Evolutionary conservation across 2,113 vertebrate genomes (phyloP).

Genomic region (Physeter macrocephalus): DNA sequence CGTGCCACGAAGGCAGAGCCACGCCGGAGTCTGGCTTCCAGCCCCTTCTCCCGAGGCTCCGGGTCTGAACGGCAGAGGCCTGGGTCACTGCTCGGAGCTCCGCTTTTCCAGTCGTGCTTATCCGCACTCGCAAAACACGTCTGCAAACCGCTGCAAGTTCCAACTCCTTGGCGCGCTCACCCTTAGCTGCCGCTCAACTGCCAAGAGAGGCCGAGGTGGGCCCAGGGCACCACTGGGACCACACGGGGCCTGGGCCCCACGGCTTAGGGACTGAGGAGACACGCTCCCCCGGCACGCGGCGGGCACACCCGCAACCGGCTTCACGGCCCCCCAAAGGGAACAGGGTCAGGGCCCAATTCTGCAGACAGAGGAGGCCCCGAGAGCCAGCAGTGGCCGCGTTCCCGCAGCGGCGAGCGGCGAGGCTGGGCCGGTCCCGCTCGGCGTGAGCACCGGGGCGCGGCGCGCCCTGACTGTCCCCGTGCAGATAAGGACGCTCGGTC

Average conservation of each 20-base stretch:
- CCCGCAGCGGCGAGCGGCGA: background rate
- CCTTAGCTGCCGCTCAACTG: background rate
- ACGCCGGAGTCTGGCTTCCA: background rate
- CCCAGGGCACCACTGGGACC: background rate
- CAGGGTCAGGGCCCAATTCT: background rate
- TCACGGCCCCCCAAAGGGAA: background rate
- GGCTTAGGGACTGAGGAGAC: background rate
- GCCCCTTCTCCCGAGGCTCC: background rate
- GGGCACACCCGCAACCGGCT: background rate
- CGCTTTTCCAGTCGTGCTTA: background rate
- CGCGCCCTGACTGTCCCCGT: background rate
- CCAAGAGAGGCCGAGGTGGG: background rate
- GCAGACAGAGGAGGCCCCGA: background rate
- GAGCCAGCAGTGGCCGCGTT: accelerated
- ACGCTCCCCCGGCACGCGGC: background rate
- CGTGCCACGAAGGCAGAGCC: background rate
- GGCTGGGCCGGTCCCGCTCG: accelerated
- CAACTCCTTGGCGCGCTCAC: background rate
- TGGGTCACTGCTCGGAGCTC: background rate
- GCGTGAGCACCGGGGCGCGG: background rate
- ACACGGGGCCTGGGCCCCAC: background rate
- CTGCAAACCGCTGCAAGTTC: background rate
- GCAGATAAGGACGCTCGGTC: background rate
- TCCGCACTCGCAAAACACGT: background rate
- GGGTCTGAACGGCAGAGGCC: background rate